Evolutionary conservation across 2,113 vertebrate species (phyloP).

Genomic region (Clarias macrocephalus): DNA sequence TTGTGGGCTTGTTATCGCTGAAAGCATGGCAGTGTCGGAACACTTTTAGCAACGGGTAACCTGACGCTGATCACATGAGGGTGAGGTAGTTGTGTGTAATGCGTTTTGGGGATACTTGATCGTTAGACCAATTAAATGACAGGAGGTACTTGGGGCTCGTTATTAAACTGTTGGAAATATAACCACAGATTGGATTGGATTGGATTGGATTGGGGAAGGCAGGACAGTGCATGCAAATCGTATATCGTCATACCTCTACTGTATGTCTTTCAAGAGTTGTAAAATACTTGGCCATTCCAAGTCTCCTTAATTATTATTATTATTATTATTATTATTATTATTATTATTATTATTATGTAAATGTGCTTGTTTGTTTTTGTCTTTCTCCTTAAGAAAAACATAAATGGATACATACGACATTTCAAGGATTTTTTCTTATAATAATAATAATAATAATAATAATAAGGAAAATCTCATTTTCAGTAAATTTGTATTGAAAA

Average conservation of each 20-base stretch:
- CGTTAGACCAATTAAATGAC: background rate
- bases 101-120: background rate
- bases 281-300: background rate
- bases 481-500: background rate
- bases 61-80: background rate
- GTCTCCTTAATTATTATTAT: background rate
- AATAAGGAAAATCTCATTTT: background rate
- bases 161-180: background rate
- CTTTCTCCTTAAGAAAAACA: too few relatives aligned
- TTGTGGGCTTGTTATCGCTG: conserved; percentile 13
- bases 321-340: background rate
- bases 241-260: too few relatives aligned
- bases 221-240: background rate
- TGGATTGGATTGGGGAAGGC: background rate
- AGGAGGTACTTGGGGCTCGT: background rate
- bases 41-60: conserved; percentile 7
- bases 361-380: background rate
- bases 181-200: background rate
- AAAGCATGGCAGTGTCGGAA: background rate
- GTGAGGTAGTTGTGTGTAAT: background rate
- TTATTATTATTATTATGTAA: background rate
- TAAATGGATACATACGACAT: background rate
- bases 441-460: too few relatives aligned
- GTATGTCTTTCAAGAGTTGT: background rate
- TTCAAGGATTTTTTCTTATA: background rate